Conservation (phyloP, 2,888 invertebrate genomes). For the Diabrotica balteata region DNA sequence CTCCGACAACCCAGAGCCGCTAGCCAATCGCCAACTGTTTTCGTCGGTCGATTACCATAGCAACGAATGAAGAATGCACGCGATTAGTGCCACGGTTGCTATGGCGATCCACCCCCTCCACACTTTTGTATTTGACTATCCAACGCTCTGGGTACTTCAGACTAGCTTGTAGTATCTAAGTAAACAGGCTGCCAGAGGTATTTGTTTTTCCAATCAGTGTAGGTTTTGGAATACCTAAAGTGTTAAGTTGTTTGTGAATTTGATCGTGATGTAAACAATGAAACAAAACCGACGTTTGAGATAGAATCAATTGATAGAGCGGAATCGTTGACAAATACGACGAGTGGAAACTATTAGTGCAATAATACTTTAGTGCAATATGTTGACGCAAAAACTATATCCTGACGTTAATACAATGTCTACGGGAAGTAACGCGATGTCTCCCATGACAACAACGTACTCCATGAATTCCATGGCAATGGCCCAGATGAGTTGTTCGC, state of each 20-base stretch:
- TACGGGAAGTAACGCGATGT: conserved; percentile 72
- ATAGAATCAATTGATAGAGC: conserved; percentile 56
- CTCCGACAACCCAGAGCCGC: conserved; percentile 39
- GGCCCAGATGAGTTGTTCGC: conserved; percentile 69
- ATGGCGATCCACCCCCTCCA: conserved; percentile 55
- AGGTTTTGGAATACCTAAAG: conserved; percentile 63
- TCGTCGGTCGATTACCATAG: conserved; percentile 47
- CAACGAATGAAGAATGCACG: conserved; percentile 37
- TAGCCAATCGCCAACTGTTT: conserved; percentile 45
- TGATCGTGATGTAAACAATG: conserved; percentile 63
- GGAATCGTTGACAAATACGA: conserved; percentile 21
- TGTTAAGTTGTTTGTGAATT: conserved; percentile 63
- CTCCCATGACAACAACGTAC: conserved; percentile 81
- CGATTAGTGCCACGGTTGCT: conserved; percentile 50
- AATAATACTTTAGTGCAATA: conserved; percentile 43
- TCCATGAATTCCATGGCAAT: conserved; percentile 81
- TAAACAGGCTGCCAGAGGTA: conserved; percentile 63
- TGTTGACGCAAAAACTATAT: conserved; percentile 76
- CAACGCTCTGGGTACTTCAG: conserved; percentile 63
- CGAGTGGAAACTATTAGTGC: conserved; percentile 36
- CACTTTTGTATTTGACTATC: conserved; percentile 60
- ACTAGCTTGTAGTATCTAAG: conserved; percentile 63
- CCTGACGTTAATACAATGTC: conserved; percentile 75
- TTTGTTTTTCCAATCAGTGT: conserved; percentile 67
- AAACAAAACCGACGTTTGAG: conserved; percentile 62